Evolutionary conservation across 64 coral and sea anemone genomes (phyloP), one percentile per base, ranked within the genome.

Genomic region (Orbicella faveolata): DNA sequence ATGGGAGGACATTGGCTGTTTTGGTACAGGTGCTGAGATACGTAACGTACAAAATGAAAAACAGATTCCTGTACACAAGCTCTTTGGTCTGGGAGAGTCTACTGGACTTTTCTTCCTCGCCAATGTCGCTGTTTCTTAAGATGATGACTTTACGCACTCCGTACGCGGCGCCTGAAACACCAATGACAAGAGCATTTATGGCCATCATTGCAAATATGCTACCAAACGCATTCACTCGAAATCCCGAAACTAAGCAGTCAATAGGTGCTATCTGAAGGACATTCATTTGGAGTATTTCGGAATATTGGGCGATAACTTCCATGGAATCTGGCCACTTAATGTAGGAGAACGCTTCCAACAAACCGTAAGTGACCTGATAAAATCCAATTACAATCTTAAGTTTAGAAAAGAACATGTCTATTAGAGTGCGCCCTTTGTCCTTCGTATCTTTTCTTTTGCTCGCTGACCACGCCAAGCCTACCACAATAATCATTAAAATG

Each of bases 261-360:
- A 91, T 18, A 15, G 89, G 79, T 4, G 52, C 52, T 18, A 91
- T 84, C 21, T 75, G 80, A 84, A 91, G 79, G 23, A 91, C 51
- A 55, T 91, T 91, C 18, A 91, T 57, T 54, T 91, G 80, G 39
- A 91, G 15, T 26, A 91, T 2, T 76, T 91, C 80, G 12, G 89
- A 21, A 75, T 75, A 63, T 34, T 76, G 59, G 52, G 33, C 54
- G 9, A 83, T 83, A 16, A 70, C 73, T 1, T 14, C 36, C 14
- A 91, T 14, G 20, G 70, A 85, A 18, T 39, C 68, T 20, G 89
- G 89, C 89, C 89, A 91, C 19, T 91, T 21, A 20, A 91, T 52
- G 61, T 75, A 83, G 17, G 79, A 34, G 67, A 83, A 84, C 7
- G 80, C 79, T 39, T 91, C 79, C 48, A 91, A 52, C 8, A 83